A percentile compares a stretch with the other conserved stretches of the same genome.
Evolutionary conservation across 2,888 invertebrate species (phyloP).

Genomic region (Malthinus seriepunctatus): DNA sequence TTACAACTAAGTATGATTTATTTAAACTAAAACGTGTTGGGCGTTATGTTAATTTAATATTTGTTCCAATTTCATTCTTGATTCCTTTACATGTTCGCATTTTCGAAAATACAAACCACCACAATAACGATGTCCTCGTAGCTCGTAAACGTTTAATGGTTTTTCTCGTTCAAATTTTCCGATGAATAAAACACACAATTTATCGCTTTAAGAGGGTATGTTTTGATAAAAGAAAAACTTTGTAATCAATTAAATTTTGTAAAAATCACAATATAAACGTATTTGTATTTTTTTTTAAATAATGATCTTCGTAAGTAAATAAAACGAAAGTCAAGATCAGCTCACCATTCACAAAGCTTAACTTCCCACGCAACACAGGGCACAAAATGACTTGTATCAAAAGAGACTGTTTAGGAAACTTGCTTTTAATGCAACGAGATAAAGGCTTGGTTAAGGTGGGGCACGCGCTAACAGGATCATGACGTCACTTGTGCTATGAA

Average conservation of each 20-base stretch:
- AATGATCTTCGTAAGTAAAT: constrained; percentile 26
- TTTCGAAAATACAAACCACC: too few relatives aligned
- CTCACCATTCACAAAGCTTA: constrained; percentile 44
- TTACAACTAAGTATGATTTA: too few relatives aligned
- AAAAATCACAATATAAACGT: background rate
- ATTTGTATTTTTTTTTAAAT: constrained; percentile 9
- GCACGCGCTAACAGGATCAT: constrained; percentile 50
- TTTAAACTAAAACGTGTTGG: too few relatives aligned
- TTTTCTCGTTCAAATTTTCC: too few relatives aligned
- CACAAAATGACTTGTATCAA: constrained; percentile 45
- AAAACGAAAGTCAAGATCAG: constrained; percentile 36
- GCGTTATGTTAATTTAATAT: too few relatives aligned
- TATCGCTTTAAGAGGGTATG: too few relatives aligned
- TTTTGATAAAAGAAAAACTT: background rate
- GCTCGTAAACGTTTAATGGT: too few relatives aligned
- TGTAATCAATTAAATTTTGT: background rate
- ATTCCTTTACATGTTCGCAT: too few relatives aligned
- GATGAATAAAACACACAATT: too few relatives aligned
- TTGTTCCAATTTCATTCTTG: too few relatives aligned
- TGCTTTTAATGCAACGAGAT: constrained; percentile 45
- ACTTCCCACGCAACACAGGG: constrained; percentile 43
- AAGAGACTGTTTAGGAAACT: constrained; percentile 51
- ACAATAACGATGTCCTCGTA: too few relatives aligned
- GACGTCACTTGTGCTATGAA: constrained; percentile 42
- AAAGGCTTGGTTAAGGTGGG: constrained; percentile 54